These are phyloP conservation scores for Carcharodon carcharias DNA, from an alignment of 2,797 vertebrate genomes.

Conservation along the genomic window DNA sequence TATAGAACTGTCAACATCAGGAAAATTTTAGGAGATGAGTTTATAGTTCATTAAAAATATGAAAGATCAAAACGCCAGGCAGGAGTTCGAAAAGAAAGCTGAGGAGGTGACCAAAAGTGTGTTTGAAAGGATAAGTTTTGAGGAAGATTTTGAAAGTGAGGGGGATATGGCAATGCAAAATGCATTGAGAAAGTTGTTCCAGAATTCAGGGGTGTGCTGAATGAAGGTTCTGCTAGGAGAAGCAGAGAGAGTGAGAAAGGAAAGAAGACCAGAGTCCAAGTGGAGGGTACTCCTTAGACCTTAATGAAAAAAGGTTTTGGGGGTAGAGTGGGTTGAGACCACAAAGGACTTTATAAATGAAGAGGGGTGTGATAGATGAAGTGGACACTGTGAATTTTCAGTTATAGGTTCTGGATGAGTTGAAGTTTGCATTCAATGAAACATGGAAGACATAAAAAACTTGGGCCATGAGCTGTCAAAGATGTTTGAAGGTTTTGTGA, in stretches of 20 bases:
- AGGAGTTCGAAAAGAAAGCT: background rate
- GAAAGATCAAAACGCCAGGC: background rate
- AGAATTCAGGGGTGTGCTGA: background rate
- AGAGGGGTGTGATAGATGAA: background rate
- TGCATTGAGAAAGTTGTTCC: background rate
- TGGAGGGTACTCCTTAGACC: background rate
- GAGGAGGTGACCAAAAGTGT: background rate
- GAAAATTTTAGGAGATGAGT: background rate
- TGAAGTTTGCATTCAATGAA: background rate
- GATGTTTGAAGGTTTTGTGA: background rate
- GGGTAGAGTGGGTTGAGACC: background rate
- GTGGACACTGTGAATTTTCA: background rate
- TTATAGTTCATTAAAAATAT: background rate
- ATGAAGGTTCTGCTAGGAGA: background rate
- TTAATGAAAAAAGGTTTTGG: no score
- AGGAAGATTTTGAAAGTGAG: background rate
- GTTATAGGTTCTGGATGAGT: background rate
- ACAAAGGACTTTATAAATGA: background rate
- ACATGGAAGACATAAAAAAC: background rate
- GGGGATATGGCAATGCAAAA: background rate
- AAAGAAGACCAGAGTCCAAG: background rate
- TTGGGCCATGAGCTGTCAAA: background rate
- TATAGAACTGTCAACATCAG: background rate
- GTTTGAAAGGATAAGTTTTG: background rate
- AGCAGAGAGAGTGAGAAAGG: background rate